A percentile compares a stretch with the other conserved stretches of the same genome.
phyloP scores from a whole-genome alignment of 2,113 vertebrate species.

The Cettia cetti region DNA sequence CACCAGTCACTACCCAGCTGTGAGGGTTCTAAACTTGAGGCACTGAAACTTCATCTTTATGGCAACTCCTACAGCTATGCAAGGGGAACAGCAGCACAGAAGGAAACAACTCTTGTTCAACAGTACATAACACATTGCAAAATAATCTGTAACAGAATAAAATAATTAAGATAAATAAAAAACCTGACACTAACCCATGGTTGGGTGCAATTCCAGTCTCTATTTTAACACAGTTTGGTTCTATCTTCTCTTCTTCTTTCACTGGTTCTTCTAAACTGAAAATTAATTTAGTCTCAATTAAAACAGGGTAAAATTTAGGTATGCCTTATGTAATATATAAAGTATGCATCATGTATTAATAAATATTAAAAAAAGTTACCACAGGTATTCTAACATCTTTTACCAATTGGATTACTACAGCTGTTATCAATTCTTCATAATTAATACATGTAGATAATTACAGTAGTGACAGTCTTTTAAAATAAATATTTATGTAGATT shows the following conservation, averaged over 20 bases:
- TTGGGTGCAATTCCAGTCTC: constrained; percentile 85
- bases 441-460: not conserved
- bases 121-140: not conserved
- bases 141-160: not conserved
- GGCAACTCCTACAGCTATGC: not conserved
- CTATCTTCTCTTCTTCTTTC: constrained; percentile 75
- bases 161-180: not conserved
- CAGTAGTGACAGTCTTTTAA: not conserved
- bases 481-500: not conserved
- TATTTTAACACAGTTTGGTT: constrained; percentile 76
- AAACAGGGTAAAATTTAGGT: not conserved
- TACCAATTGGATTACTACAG: not conserved
- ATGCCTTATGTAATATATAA: not conserved
- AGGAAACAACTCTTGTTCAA: not conserved
- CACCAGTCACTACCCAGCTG: not conserved
- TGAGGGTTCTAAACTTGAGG: not conserved
- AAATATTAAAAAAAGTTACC: not conserved
- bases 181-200: constrained; percentile 79
- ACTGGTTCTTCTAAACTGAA: constrained; percentile 64
- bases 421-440: not conserved
- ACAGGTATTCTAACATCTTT: not conserved
- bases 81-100: fast-evolving
- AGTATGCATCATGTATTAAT: not conserved
- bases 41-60: not conserved
- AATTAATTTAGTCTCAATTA: not conserved